Conservation (phyloP, 2,888 invertebrate genomes). For the Drosophila putrida region DNA sequence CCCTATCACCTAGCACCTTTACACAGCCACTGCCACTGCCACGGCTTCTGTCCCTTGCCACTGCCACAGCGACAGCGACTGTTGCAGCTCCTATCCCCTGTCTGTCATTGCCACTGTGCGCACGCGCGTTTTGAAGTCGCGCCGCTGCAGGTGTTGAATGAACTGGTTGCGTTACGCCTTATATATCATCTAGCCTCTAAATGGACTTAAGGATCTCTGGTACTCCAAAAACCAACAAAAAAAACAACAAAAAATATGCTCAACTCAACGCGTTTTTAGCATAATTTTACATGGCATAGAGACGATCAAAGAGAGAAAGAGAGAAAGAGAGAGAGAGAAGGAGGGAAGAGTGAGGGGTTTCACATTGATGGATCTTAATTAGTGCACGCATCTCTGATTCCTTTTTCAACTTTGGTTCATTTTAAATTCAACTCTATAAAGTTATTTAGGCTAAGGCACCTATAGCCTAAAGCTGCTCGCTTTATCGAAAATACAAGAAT, state of each 20-base stretch:
- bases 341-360: constrained; percentile 11
- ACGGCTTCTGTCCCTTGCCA: background rate
- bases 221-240: constrained; percentile 8
- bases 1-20: constrained; percentile 57
- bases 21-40: constrained; percentile 7
- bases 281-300: constrained; percentile 41
- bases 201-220: constrained; percentile 23
- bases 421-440: constrained; percentile 7
- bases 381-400: constrained; percentile 48
- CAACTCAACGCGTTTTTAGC: constrained; percentile 34
- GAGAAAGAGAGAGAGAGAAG: too few relatives aligned
- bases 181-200: constrained; percentile 58
- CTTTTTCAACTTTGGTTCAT: constrained; percentile 19
- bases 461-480: background rate
- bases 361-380: constrained; percentile 56
- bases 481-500: background rate
- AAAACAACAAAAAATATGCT: background rate
- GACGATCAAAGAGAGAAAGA: background rate
- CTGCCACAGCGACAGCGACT: background rate
- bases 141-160: constrained; percentile 73
- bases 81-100: background rate
- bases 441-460: background rate
- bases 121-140: constrained; percentile 65
- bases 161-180: constrained; percentile 75
- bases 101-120: constrained; percentile 43